These are phyloP conservation scores for Pavo muticus DNA, from an alignment of 2,113 vertebrate genomes.

Conservation along the genomic window DNA sequence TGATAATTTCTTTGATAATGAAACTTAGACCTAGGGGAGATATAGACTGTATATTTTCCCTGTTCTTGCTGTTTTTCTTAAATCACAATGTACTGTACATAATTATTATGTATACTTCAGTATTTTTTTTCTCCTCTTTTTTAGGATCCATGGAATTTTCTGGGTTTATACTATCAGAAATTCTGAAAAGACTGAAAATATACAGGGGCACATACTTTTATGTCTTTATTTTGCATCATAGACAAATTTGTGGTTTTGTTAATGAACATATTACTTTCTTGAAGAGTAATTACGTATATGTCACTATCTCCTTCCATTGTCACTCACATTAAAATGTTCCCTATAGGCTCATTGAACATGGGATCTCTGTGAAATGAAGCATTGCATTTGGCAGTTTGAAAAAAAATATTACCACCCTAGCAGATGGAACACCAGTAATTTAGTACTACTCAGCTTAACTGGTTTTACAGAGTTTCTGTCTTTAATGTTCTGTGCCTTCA, in stretches of 20 bases:
- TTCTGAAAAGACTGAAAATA: background rate
- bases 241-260: slow-evolving; percentile 43
- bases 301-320: slow-evolving; percentile 49
- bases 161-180: background rate
- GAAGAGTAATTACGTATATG: slow-evolving; percentile 38
- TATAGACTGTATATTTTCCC: background rate
- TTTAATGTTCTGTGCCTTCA: slow-evolving; percentile 66
- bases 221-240: background rate
- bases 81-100: background rate
- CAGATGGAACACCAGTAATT: slow-evolving; percentile 75
- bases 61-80: background rate
- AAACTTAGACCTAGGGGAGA: background rate
- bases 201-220: background rate
- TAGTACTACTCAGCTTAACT: slow-evolving; percentile 66
- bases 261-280: slow-evolving; percentile 33
- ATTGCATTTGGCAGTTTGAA: slow-evolving; percentile 50
- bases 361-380: slow-evolving; percentile 63
- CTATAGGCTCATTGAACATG: background rate
- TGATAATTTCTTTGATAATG: background rate
- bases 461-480: slow-evolving; percentile 56
- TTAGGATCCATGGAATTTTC: background rate
- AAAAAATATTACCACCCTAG: slow-evolving; percentile 49
- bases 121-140: background rate
- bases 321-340: slow-evolving; percentile 10
- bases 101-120: background rate